A percentile compares a stretch with the other conserved stretches of the same genome.
Evolutionary conservation across 2,113 vertebrate species (phyloP).

Genomic region (Pelobates fuscus): DNA sequence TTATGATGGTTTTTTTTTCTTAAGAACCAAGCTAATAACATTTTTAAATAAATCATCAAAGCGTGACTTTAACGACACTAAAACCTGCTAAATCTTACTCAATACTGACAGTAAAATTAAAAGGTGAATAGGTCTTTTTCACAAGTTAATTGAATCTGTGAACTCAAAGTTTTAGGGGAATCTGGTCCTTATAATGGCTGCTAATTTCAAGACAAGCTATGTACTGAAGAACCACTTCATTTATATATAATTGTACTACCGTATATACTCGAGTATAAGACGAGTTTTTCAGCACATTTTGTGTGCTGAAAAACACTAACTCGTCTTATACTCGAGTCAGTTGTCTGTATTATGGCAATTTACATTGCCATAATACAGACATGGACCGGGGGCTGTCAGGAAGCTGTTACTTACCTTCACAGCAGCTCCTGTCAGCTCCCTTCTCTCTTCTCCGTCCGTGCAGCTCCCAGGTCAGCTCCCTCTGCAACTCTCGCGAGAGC

Average conservation of each 20-base stretch:
- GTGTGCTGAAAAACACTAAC: no score
- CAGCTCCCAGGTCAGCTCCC: no score
- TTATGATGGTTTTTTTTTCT: not conserved
- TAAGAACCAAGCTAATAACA: not conserved
- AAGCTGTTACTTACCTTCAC: no score
- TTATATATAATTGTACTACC: not conserved
- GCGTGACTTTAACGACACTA: conserved; percentile 15
- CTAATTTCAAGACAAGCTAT: conserved; percentile 1
- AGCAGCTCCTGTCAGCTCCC: no score
- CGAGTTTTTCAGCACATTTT: no score
- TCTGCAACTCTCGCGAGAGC: no score
- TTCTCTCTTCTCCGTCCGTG: no score
- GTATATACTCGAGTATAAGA: no score
- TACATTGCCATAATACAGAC: no score
- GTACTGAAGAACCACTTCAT: not conserved
- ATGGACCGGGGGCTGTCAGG: no score
- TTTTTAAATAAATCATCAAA: conserved; percentile 42
- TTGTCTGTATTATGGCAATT: no score
- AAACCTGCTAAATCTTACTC: conserved; percentile 34
- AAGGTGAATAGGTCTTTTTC: conserved; percentile 27
- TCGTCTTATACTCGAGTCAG: no score
- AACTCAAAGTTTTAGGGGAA: conserved; percentile 31
- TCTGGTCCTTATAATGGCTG: not conserved
- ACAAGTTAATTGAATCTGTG: conserved; percentile 48
- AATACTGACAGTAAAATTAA: conserved; percentile 38